These are phyloP conservation scores for Liasis olivaceus DNA, from an alignment of 2,797 vertebrate species.

Conservation along the genomic window DNA sequence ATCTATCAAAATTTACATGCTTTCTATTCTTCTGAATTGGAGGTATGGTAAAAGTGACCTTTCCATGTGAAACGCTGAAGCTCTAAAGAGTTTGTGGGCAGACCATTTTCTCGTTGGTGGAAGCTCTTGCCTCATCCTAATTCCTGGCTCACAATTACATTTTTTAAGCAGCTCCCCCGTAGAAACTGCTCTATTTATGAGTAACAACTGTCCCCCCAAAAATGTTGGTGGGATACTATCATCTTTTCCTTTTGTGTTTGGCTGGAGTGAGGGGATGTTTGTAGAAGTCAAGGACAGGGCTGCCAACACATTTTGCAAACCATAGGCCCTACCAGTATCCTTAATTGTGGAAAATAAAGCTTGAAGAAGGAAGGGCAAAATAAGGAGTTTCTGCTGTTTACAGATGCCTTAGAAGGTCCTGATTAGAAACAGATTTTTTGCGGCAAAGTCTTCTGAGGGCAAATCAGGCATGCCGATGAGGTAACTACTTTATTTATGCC, in stretches of 20 bases:
- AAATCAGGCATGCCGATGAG: background rate
- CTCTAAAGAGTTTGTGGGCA: background rate
- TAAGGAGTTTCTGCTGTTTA: background rate
- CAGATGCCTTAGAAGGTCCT: background rate
- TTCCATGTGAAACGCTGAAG: background rate
- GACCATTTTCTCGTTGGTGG: background rate
- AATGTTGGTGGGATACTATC: background rate
- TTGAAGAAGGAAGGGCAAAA: background rate
- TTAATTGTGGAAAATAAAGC: background rate
- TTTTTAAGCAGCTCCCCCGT: background rate
- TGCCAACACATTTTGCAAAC: no score
- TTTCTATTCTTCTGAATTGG: background rate
- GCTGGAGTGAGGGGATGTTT: background rate
- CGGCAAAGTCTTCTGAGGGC: background rate
- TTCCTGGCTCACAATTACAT: background rate
- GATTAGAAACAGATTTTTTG: slow-evolving; percentile 1
- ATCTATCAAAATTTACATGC: background rate
- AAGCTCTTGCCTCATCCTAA: background rate
- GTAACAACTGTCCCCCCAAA: background rate
- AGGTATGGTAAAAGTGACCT: background rate
- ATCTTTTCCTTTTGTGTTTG: background rate
- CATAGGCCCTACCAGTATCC: background rate
- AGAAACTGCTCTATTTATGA: background rate
- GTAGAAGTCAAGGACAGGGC: background rate
- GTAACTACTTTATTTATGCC: background rate